These are phyloP conservation scores for Philereme vetulata DNA, from an alignment of 2,888 invertebrate species.

Conservation along the genomic window DNA sequence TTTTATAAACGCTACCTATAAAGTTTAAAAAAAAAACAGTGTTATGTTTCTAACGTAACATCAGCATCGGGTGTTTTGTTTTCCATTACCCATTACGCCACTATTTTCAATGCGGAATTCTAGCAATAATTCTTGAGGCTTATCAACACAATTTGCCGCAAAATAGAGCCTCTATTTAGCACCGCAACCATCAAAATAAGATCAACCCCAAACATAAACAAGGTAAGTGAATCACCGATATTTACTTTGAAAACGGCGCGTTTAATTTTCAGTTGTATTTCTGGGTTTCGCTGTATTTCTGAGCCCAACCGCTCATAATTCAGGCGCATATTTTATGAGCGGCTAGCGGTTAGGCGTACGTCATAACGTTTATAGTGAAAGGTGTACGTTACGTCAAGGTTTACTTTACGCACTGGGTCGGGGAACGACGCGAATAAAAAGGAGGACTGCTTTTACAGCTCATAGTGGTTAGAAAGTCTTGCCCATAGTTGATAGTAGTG, in stretches of 20 bases:
- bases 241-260: conserved; percentile 48
- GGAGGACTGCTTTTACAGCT: no score
- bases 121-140: background rate
- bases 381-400: conserved; percentile 33
- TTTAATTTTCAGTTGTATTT: conserved; percentile 60
- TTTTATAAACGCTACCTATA: no score
- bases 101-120: no score
- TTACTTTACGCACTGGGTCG: conserved; percentile 25
- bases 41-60: no score
- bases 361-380: conserved; percentile 58
- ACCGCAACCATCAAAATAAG: conserved; percentile 29
- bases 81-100: background rate
- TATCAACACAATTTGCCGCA: conserved; percentile 10
- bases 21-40: no score
- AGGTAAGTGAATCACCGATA: conserved; percentile 41
- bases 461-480: no score
- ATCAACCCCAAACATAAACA: conserved; percentile 33
- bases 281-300: conserved; percentile 55
- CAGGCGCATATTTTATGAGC: conserved; percentile 72
- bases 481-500: no score
- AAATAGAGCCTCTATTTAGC: conserved; percentile 12
- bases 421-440: conserved; percentile 20
- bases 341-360: conserved; percentile 56
- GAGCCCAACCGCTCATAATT: conserved; percentile 57
- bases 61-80: no score